These are phyloP conservation scores for Lepidothrix coronata DNA, from an alignment of 2,113 vertebrate species.

Conservation along the genomic window DNA sequence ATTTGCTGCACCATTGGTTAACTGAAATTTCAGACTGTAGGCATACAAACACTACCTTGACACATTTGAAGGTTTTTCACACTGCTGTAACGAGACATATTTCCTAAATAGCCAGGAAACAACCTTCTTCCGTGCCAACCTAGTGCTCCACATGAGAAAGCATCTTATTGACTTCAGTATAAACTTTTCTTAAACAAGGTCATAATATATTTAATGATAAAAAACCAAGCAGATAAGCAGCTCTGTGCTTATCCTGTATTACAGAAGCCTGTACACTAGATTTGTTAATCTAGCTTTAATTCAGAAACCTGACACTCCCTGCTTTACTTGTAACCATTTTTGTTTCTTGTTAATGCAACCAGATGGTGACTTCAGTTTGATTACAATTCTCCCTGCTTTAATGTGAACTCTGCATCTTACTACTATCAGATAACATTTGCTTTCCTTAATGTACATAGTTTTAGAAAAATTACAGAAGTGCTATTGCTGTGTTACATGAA, in stretches of 20 bases:
- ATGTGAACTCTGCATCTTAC: constrained; percentile 44
- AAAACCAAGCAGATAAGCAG: background rate
- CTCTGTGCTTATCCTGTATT: background rate
- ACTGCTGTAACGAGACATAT: background rate
- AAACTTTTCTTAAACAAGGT: background rate
- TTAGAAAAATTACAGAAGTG: constrained; percentile 69
- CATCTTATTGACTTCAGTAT: background rate
- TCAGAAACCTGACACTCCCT: constrained; percentile 35
- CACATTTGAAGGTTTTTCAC: background rate
- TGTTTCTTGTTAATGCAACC: constrained; percentile 50
- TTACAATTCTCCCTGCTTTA: constrained; percentile 65
- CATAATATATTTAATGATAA: background rate
- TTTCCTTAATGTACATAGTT: constrained; percentile 73
- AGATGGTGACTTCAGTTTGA: constrained; percentile 70
- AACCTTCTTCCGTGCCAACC: background rate
- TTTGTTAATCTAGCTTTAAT: constrained; percentile 44
- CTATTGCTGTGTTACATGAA: constrained; percentile 70
- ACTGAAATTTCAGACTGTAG: background rate
- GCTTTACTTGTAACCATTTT: constrained; percentile 2
- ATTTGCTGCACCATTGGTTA: background rate
- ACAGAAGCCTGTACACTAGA: background rate
- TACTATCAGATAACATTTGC: constrained; percentile 74
- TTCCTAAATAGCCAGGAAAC: background rate
- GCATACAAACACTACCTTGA: background rate
- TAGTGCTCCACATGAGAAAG: background rate